phyloP scores from a whole-genome alignment of 2,888 invertebrate species.

The Zygaena filipendulae region DNA sequence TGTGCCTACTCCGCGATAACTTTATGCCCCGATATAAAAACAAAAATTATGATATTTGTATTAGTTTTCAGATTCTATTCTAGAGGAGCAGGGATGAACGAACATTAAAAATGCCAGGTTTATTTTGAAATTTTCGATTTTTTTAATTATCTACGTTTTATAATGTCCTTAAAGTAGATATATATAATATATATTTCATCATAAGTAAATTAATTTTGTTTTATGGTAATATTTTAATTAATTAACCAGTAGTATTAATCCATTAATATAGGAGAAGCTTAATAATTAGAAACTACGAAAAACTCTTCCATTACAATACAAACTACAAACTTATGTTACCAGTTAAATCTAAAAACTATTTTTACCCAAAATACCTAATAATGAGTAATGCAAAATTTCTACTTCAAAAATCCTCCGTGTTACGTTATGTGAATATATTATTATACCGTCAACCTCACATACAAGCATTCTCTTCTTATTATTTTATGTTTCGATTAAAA shows the following conservation, averaged over 20 bases:
- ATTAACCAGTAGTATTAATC: constrained; percentile 67
- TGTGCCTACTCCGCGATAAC: constrained; percentile 5
- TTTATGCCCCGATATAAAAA: constrained; percentile 45
- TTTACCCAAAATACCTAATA: constrained; percentile 69
- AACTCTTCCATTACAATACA: constrained; percentile 66
- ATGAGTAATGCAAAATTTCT: constrained; percentile 67
- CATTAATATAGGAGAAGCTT: constrained; percentile 69
- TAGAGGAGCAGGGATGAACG: constrained; percentile 29
- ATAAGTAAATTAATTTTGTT: constrained; percentile 71
- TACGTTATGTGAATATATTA: too few relatives aligned
- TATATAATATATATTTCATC: constrained; percentile 65
- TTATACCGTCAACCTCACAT: too few relatives aligned
- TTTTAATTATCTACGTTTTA: constrained; percentile 71
- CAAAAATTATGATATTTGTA: constrained; percentile 55
- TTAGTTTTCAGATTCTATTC: constrained; percentile 19
- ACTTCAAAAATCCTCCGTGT: constrained; percentile 62
- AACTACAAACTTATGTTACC: constrained; percentile 67
- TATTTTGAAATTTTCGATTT: constrained; percentile 69
- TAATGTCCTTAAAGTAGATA: constrained; percentile 71
- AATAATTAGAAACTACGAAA: constrained; percentile 68
- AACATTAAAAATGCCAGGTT: constrained; percentile 63
- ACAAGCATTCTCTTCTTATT: constrained; percentile 61
- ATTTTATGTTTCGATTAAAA: constrained; percentile 60
- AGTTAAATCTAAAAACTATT: constrained; percentile 66
- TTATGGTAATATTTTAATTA: constrained; percentile 70